Base-by-base conservation (phyloP, 1,140 invertebrate genomes). In the Scaptomyza montana region DNA sequence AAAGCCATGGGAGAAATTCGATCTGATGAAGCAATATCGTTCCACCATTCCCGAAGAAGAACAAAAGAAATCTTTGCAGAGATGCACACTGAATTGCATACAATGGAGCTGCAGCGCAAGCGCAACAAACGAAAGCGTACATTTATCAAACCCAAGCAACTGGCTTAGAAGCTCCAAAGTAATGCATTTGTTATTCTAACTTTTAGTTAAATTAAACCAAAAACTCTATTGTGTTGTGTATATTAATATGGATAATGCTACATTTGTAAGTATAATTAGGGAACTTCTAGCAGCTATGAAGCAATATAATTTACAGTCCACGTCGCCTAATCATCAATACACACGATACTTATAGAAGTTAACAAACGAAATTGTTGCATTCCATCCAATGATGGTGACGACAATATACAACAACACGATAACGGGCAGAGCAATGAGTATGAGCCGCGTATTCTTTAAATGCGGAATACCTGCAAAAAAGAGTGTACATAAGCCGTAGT, bases 1-100 rank as follows among this genome's bases (percentile, higher is more conserved):
- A 51, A 96, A 93, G 80, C 96, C 96, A 8, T 98, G 96, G 96
- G 96, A 97, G 81, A 97, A 97, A 93, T 98, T 96, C 93, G 98
- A 99, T 92, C 93, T 99, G 43, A 98, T 99, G 97, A 97, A 97
- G 92, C 93, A 95, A 56, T 99, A 99, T 90, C 95, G 98, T 81
- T 92, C 93, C 85, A 96, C 95, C 5, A 96, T 98, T 78, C 95
- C 97, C 50, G 95, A 97, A 78, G 97, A 98, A 92, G 97, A 98
- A 73, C 97, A 98, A 92, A 93, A 39, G 94, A 96, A 82, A 97
- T 98, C 78, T 98, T 95, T 93, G 92, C 94, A n/a, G 97, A 98
- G 91, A 94, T 98, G 10, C 94, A 96, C 77, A 93, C 94, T 28
- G 94, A 97, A 84, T 89, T 97, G n/a, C 94, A 95, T 78, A 93